phyloP scores from a whole-genome alignment of 2,113 vertebrate genomes.

The Apus apus region DNA sequence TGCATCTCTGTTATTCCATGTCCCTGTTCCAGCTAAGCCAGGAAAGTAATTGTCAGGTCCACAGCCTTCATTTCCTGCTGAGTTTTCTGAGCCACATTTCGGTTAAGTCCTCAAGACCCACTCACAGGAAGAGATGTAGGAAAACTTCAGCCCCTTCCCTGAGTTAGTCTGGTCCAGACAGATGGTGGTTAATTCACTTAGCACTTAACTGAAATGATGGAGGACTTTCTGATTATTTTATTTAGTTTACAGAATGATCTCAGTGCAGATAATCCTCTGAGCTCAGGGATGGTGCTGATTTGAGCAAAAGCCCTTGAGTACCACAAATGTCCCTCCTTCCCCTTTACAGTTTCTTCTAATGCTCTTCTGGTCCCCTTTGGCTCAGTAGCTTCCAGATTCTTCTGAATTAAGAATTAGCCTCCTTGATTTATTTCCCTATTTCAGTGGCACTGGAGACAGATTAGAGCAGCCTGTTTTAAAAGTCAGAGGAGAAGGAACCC shows the following conservation, averaged over 20 bases:
- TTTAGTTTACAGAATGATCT: neutral
- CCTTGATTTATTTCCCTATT: neutral
- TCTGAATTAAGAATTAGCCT: neutral
- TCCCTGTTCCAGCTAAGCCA: neutral
- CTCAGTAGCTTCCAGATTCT: conserved; percentile 19
- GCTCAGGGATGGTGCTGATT: neutral
- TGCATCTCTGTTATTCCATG: neutral
- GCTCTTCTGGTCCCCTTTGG: conserved; percentile 37
- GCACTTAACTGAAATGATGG: neutral
- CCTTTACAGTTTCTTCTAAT: neutral
- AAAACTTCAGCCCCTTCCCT: neutral
- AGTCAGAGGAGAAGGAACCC: neutral
- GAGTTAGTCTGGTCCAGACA: neutral
- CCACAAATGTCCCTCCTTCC: neutral
- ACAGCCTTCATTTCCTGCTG: neutral
- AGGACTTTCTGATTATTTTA: neutral
- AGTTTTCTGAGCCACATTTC: neutral
- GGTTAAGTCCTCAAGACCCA: neutral
- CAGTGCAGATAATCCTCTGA: neutral
- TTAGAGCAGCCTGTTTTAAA: neutral
- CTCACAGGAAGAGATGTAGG: neutral
- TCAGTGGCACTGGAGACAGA: neutral
- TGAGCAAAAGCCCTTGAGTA: neutral
- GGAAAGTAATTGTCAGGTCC: neutral
- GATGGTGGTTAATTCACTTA: neutral